A percentile compares a stretch with the other conserved stretches of the same genome.
Evolutionary conservation across 1,140 invertebrate species (phyloP).

Genomic region (Drosophila chauvacae): DNA sequence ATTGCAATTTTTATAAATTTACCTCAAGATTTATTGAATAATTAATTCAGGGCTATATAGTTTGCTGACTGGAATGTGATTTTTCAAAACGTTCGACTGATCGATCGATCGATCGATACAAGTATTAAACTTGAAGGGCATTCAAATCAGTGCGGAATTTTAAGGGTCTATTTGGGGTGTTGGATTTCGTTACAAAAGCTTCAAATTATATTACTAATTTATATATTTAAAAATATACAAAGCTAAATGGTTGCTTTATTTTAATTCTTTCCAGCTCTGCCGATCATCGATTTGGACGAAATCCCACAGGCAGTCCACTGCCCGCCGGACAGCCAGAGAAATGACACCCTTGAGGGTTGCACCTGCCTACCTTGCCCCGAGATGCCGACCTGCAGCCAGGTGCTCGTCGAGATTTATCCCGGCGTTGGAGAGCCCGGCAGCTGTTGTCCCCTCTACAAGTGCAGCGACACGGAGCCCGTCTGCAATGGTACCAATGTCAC

Average conservation of each 20-base stretch:
- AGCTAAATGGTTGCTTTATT: neutral
- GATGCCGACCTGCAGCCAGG: slow-evolving; percentile 36
- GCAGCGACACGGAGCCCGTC: slow-evolving; percentile 24
- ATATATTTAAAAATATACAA: neutral
- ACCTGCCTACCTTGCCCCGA: slow-evolving; percentile 46
- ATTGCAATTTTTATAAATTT: slow-evolving; percentile 81
- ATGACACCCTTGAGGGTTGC: neutral
- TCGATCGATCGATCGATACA: slow-evolving; percentile 5
- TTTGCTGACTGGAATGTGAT: slow-evolving; percentile 32
- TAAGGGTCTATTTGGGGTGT: neutral
- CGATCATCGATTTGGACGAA: slow-evolving; percentile 21
- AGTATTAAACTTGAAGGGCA: slow-evolving; percentile 50
- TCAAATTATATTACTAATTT: neutral
- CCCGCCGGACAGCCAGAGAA: neutral
- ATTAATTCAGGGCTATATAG: slow-evolving; percentile 50
- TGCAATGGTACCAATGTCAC: slow-evolving; percentile 24
- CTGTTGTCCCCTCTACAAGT: slow-evolving; percentile 63
- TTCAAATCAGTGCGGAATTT: slow-evolving; percentile 22
- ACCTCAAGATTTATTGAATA: slow-evolving; percentile 59
- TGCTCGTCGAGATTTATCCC: slow-evolving; percentile 42
- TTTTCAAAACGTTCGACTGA: neutral
- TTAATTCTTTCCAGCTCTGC: slow-evolving; percentile 2
- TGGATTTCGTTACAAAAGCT: neutral
- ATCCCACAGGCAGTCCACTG: neutral
- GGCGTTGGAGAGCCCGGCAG: slow-evolving; percentile 55